A percentile compares a stretch with the other conserved stretches of the same genome.
phyloP scores from a whole-genome alignment of 2,113 vertebrate species.

The Taurulus bubalis region DNA sequence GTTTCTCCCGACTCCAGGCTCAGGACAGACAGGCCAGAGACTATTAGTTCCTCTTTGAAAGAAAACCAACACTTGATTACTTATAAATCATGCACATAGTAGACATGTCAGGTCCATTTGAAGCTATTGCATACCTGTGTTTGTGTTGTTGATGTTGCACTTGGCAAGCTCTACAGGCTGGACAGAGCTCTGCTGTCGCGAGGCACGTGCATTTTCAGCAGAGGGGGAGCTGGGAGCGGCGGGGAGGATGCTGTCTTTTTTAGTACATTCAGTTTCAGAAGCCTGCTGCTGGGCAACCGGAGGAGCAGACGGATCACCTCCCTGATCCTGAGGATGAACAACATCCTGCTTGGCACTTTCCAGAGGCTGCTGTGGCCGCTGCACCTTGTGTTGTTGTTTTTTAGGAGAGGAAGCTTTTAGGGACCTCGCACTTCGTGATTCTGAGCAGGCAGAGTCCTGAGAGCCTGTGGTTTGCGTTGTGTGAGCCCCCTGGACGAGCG shows the following conservation, averaged over 20 bases:
- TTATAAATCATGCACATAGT: neutral
- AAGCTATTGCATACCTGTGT: constrained; percentile 69
- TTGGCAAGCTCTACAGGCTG: constrained; percentile 68
- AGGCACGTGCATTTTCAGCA: constrained; percentile 45
- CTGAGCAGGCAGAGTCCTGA: constrained; percentile 44
- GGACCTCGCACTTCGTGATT: constrained; percentile 50
- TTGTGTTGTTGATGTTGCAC: constrained; percentile 73
- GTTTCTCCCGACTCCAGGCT: constrained; percentile 76
- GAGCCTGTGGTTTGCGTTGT: constrained; percentile 27
- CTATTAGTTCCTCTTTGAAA: constrained; percentile 77
- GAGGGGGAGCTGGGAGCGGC: constrained; percentile 25
- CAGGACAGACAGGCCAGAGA: constrained; percentile 80
- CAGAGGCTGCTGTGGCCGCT: constrained; percentile 15
- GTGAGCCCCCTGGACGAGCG: constrained; percentile 61
- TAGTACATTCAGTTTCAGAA: constrained; percentile 52
- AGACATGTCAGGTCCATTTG: neutral
- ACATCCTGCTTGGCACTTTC: constrained; percentile 41
- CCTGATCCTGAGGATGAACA: constrained; percentile 51
- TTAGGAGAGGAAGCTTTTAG: constrained; percentile 58
- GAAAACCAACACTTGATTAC: constrained; percentile 32
- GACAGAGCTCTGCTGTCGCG: constrained; percentile 46
- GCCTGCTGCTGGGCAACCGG: constrained; percentile 36
- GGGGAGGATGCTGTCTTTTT: constrained; percentile 40
- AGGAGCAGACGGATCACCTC: constrained; percentile 23
- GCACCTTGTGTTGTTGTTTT: constrained; percentile 31